phyloP scores from a whole-genome alignment of 2,888 invertebrate species.

The Danaus chrysippus region DNA sequence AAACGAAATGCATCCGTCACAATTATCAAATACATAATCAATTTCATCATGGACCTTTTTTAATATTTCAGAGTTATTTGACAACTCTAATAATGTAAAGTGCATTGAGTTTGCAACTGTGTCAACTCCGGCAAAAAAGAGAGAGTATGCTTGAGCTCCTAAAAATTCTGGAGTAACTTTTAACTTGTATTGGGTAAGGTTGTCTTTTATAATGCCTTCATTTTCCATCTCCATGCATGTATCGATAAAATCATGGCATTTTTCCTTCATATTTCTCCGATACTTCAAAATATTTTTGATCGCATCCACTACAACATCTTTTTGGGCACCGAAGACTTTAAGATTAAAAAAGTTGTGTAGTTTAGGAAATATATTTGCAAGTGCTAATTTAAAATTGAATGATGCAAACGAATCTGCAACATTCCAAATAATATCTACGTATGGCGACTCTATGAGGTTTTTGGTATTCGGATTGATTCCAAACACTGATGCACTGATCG shows the following conservation, averaged over 20 bases:
- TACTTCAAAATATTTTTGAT: slow-evolving; percentile 48
- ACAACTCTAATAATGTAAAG: slow-evolving; percentile 54
- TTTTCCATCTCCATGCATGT: slow-evolving; percentile 54
- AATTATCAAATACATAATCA: slow-evolving; percentile 44
- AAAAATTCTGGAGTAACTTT: slow-evolving; percentile 53
- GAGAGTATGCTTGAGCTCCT: slow-evolving; percentile 63
- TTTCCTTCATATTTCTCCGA: slow-evolving; percentile 38
- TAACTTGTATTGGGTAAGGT: slow-evolving; percentile 44
- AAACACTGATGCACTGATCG: slow-evolving; percentile 61
- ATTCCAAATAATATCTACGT: slow-evolving; percentile 51
- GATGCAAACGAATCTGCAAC: slow-evolving; percentile 37
- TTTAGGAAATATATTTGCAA: slow-evolving; percentile 41
- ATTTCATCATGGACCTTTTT: slow-evolving; percentile 57
- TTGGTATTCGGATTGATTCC: slow-evolving; percentile 57
- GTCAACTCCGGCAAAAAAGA: slow-evolving; percentile 67
- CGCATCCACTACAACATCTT: slow-evolving; percentile 53
- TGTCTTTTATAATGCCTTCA: slow-evolving; percentile 48
- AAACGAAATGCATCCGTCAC: slow-evolving; percentile 46
- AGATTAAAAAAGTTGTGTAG: slow-evolving; percentile 44
- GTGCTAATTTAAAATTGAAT: slow-evolving; percentile 36
- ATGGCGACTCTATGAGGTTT: slow-evolving; percentile 58
- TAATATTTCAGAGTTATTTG: slow-evolving; percentile 54
- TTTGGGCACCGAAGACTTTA: slow-evolving; percentile 48
- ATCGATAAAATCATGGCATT: slow-evolving; percentile 55
- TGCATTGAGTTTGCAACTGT: slow-evolving; percentile 61